Percentiles rank a stretch among this genome's conserved stretches.
phyloP scores from a whole-genome alignment of 2,888 invertebrate genomes.

The Brachypalpus laphriformis region DNA sequence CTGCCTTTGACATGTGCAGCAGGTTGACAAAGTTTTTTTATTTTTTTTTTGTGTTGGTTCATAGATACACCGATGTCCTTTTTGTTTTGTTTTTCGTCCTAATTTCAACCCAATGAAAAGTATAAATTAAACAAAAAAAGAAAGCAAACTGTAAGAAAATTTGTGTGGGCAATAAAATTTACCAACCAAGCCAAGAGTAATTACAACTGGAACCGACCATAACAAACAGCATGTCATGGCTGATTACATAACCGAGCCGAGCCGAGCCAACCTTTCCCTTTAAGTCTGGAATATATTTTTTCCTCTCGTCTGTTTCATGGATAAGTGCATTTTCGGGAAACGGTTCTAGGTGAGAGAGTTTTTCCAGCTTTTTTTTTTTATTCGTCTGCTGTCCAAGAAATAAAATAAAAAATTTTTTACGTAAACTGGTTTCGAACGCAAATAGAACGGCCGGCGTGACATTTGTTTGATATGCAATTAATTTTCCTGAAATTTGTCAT shows the following conservation, averaged over 20 bases:
- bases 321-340: constrained; percentile 50
- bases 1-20: constrained; percentile 52
- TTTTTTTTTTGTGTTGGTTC: constrained; percentile 2
- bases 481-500: constrained; percentile 37
- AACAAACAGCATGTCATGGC: constrained; percentile 46
- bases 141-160: neutral
- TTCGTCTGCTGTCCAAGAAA: neutral
- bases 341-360: constrained; percentile 41
- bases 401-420: neutral
- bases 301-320: constrained; percentile 21
- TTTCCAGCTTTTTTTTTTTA: neutral
- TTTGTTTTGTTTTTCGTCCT: neutral
- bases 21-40: constrained; percentile 36
- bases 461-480: constrained; percentile 62
- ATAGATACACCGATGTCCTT: constrained; percentile 13
- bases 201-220: constrained; percentile 24
- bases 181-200: constrained; percentile 9
- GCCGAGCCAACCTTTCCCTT: constrained; percentile 27
- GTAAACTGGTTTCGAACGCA: neutral
- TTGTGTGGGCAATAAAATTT: constrained; percentile 33
- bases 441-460: constrained; percentile 32
- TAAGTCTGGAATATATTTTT: constrained; percentile 5
- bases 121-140: neutral
- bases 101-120: neutral
- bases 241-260: constrained; percentile 56